Conservation (phyloP, 2,888 invertebrate genomes). For the Drosophila infuscata region DNA sequence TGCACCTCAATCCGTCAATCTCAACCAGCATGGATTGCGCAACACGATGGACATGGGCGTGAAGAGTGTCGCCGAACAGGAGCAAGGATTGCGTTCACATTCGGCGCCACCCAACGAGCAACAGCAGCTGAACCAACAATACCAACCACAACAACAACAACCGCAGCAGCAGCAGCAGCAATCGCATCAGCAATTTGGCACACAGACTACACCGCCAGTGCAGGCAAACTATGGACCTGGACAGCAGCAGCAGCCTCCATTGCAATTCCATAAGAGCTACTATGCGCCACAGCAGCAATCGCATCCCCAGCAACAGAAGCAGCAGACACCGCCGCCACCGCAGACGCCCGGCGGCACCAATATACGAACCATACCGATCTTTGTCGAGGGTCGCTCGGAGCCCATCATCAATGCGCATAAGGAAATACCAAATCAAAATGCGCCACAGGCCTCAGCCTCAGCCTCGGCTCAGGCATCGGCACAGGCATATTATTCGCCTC, state of each 20-base stretch:
- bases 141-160: constrained; percentile 67
- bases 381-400: constrained; percentile 93
- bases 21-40: constrained; percentile 89
- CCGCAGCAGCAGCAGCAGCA: constrained; percentile 66
- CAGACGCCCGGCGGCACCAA: constrained; percentile 82
- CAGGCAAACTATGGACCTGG: constrained; percentile 48
- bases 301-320: constrained; percentile 68
- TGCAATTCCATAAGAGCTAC: constrained; percentile 58
- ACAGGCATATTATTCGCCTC: constrained; percentile 75
- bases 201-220: constrained; percentile 83
- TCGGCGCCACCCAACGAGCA: constrained; percentile 90
- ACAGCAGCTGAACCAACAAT: constrained; percentile 76
- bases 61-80: constrained; percentile 86
- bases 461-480: constrained; percentile 66
- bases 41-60: constrained; percentile 93
- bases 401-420: constrained; percentile 88
- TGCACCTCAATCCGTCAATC: constrained; percentile 59
- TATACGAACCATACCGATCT: constrained; percentile 94
- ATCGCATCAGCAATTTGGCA: constrained; percentile 70
- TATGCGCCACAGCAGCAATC: constrained; percentile 70
- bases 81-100: constrained; percentile 89
- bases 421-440: constrained; percentile 85
- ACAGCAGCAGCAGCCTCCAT: constrained; percentile 48
- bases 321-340: constrained; percentile 79
- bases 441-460: constrained; percentile 47